Evolutionary conservation across 1,140 invertebrate species (phyloP).

Genomic region (Globodera rostochiensis): DNA sequence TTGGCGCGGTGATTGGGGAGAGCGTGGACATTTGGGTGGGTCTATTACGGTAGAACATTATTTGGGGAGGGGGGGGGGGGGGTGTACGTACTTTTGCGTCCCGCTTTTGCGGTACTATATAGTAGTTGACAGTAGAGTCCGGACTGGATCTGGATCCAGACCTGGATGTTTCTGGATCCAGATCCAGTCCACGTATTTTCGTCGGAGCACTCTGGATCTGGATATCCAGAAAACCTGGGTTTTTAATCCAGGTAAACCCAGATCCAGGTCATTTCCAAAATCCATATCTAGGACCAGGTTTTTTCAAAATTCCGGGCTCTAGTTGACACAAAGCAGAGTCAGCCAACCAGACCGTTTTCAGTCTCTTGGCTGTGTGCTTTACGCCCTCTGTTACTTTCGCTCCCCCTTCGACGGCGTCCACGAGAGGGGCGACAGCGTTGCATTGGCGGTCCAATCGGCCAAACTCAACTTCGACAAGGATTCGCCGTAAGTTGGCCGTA

Average conservation of each 20-base stretch:
- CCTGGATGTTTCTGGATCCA: too few relatives aligned
- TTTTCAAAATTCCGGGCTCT: too few relatives aligned
- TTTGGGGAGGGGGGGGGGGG: too few relatives aligned
- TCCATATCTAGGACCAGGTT: too few relatives aligned
- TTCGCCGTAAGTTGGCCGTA: slow-evolving; percentile 28
- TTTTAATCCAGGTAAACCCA: too few relatives aligned
- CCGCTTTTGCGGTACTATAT: too few relatives aligned
- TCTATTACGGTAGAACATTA: background rate
- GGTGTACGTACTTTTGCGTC: background rate
- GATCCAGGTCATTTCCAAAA: too few relatives aligned
- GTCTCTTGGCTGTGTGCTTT: slow-evolving; percentile 44
- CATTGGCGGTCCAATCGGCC: slow-evolving; percentile 40
- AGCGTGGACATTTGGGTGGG: slow-evolving; percentile 43
- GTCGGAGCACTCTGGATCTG: too few relatives aligned
- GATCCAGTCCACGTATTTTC: too few relatives aligned
- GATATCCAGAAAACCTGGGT: too few relatives aligned
- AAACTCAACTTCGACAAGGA: slow-evolving; percentile 27
- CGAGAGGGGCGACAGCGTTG: slow-evolving; percentile 38
- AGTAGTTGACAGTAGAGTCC: too few relatives aligned
- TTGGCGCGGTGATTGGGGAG: slow-evolving; percentile 30
- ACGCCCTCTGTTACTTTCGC: slow-evolving; percentile 39
- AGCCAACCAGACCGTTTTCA: slow-evolving; percentile 9
- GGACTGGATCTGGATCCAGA: too few relatives aligned
- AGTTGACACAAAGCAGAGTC: background rate
- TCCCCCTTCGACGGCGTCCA: slow-evolving; percentile 43